Evolutionary conservation across 2,797 vertebrate genomes (phyloP).

Genomic region (Masticophis lateralis): DNA sequence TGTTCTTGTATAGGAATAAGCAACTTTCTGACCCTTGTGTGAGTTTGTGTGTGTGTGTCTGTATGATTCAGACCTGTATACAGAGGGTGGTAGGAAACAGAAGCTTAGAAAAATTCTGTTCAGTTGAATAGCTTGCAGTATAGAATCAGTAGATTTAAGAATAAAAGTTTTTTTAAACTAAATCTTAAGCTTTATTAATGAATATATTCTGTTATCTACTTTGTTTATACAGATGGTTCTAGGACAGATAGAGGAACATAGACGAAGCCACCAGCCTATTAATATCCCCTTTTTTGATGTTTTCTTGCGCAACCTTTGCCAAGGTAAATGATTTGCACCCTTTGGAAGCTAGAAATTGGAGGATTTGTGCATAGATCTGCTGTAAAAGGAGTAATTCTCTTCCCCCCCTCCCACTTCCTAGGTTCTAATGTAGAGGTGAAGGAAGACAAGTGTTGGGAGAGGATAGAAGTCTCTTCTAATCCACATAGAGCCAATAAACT

Average conservation of each 20-base stretch:
- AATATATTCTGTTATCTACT: not conserved
- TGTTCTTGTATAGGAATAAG: not conserved
- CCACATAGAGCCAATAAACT: slow-evolving; percentile 85
- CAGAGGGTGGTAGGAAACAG: not conserved
- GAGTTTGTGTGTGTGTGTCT: not conserved
- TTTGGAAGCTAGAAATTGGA: not conserved
- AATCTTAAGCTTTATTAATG: not conserved
- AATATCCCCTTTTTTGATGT: slow-evolving; percentile 93
- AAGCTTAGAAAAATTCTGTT: not conserved
- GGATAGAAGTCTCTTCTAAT: slow-evolving; percentile 94
- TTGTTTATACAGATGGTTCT: slow-evolving; percentile 84
- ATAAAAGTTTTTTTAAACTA: not conserved
- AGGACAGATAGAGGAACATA: slow-evolving; percentile 93
- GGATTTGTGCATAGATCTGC: not conserved
- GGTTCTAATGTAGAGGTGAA: slow-evolving; percentile 86
- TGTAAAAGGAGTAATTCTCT: not conserved
- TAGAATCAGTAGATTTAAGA: not conserved
- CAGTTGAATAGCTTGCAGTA: not conserved
- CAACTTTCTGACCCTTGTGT: not conserved
- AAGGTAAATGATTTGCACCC: slow-evolving; percentile 70
- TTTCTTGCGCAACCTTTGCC: slow-evolving; percentile 88
- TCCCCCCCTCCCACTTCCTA: slow-evolving; percentile 9
- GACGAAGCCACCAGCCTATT: slow-evolving; percentile 86
- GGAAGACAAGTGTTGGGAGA: slow-evolving; percentile 95
- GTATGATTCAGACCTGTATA: not conserved